These are phyloP conservation scores for Anorthoa munda DNA, from an alignment of 2,888 invertebrate species.

Conservation along the genomic window DNA sequence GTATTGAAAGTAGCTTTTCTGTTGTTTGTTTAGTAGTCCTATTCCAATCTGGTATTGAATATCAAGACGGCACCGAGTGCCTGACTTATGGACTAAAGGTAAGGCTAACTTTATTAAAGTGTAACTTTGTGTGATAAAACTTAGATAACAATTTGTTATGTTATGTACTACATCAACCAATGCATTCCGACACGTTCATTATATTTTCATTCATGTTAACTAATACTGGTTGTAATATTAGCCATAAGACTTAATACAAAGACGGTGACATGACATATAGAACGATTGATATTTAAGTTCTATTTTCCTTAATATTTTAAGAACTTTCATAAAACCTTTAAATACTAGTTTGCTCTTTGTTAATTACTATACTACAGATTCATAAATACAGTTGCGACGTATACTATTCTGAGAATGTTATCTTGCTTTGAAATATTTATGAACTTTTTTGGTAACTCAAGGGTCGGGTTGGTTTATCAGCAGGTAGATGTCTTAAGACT, in stretches of 20 bases:
- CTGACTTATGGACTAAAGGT: conserved; percentile 67
- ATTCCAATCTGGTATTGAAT: conserved; percentile 59
- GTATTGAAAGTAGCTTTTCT: conserved; percentile 76
- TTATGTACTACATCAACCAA: conserved; percentile 9
- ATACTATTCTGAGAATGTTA: conserved; percentile 51
- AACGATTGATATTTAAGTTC: conserved; percentile 1
- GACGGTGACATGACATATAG: not conserved
- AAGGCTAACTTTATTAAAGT: conserved; percentile 49
- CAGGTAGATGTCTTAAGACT: conserved; percentile 54
- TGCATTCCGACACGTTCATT: conserved; percentile 46
- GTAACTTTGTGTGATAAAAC: conserved; percentile 20
- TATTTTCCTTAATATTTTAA: conserved; percentile 14
- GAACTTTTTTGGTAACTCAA: conserved; percentile 44
- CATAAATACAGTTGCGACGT: not conserved
- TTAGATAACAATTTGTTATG: conserved; percentile 3
- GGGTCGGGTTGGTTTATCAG: conserved; percentile 50
- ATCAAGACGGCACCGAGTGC: conserved; percentile 65
- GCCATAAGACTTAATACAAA: conserved; percentile 11
- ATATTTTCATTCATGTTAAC: conserved; percentile 30
- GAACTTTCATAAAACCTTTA: not conserved
- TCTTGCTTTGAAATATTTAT: conserved; percentile 33
- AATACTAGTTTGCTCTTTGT: conserved; percentile 26
- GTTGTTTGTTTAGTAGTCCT: conserved; percentile 73
- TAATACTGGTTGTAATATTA: conserved; percentile 15
- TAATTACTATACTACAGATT: not conserved